A percentile compares a stretch with the other conserved stretches of the same genome.
Evolutionary conservation across 2,797 vertebrate species (phyloP).

Genomic region (Eupleurogrammus muticus): DNA sequence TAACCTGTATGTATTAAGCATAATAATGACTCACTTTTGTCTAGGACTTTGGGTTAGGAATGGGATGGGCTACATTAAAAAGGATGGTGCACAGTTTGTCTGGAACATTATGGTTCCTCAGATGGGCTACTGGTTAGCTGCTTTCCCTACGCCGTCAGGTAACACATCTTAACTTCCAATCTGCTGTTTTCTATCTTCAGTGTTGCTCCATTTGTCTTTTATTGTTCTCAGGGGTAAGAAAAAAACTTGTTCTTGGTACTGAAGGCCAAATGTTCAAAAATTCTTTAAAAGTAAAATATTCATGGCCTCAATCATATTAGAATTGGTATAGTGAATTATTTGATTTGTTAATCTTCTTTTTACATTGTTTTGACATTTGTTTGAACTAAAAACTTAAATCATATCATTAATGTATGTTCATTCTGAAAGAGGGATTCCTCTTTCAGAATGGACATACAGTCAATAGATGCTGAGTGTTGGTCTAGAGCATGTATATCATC

Average conservation of each 20-base stretch:
- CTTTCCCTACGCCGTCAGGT: constrained; percentile 89
- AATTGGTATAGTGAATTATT: not conserved
- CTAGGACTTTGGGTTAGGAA: constrained; percentile 94
- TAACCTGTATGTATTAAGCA: not conserved
- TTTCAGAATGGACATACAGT: no score
- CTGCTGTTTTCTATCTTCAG: constrained; percentile 8
- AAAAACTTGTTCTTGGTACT: no score
- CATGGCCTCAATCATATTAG: no score
- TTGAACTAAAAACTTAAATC: no score
- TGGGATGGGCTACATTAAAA: constrained; percentile 93
- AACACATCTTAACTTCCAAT: not conserved
- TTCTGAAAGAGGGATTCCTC: no score
- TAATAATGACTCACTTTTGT: not conserved
- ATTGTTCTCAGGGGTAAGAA: not conserved
- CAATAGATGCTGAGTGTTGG: no score
- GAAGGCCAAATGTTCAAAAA: no score
- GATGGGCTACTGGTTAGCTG: constrained; percentile 96
- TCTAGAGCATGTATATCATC: not conserved
- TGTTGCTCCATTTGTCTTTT: no score
- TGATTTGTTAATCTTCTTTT: not conserved
- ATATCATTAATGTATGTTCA: no score
- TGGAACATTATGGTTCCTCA: constrained; percentile 93
- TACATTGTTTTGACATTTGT: not conserved
- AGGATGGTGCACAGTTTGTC: constrained; percentile 91
- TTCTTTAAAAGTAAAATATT: no score